A percentile compares a stretch with the other conserved stretches of the same genome.
Conservation (phyloP, 2,113 vertebrate species). For the Chaetodon trifascialis region DNA sequence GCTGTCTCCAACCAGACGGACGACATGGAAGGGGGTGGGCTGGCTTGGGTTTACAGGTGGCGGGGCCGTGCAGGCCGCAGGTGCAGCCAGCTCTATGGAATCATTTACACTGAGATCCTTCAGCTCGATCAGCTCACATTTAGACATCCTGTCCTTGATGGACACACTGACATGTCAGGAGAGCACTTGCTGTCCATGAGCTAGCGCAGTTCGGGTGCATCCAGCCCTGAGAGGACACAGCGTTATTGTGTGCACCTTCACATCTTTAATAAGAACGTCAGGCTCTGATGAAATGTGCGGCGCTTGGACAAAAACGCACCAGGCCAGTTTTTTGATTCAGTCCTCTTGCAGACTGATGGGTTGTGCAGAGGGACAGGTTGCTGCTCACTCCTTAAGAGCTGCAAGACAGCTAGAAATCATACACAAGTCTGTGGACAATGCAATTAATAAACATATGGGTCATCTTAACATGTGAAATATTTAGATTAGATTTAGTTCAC, state of each 20-base stretch:
- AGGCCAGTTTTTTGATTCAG: conserved; percentile 10
- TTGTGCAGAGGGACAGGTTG: neutral
- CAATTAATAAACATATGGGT: neutral
- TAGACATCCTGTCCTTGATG: conserved; percentile 75
- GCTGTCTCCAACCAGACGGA: conserved; percentile 78
- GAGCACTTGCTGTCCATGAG: conserved; percentile 37
- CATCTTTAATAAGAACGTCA: conserved; percentile 17
- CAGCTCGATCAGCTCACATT: conserved; percentile 87
- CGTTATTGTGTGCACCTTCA: conserved; percentile 8
- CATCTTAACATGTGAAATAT: neutral
- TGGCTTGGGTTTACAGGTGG: conserved; percentile 66
- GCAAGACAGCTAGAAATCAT: conserved; percentile 31
- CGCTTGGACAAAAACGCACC: neutral
- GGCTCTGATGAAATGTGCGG: neutral
- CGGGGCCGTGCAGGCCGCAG: conserved; percentile 21
- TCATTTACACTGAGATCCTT: conserved; percentile 83
- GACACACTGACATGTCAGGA: conserved; percentile 53
- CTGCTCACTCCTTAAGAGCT: conserved; percentile 13
- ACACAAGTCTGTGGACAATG: neutral
- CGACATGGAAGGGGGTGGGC: conserved; percentile 58
- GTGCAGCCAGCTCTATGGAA: conserved; percentile 81
- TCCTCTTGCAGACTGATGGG: neutral
- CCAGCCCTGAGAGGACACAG: conserved; percentile 10
- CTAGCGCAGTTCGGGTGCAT: neutral
- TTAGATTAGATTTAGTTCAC: neutral